Conservation (phyloP, 2,797 vertebrate species). For the Fratercula arctica region DNA sequence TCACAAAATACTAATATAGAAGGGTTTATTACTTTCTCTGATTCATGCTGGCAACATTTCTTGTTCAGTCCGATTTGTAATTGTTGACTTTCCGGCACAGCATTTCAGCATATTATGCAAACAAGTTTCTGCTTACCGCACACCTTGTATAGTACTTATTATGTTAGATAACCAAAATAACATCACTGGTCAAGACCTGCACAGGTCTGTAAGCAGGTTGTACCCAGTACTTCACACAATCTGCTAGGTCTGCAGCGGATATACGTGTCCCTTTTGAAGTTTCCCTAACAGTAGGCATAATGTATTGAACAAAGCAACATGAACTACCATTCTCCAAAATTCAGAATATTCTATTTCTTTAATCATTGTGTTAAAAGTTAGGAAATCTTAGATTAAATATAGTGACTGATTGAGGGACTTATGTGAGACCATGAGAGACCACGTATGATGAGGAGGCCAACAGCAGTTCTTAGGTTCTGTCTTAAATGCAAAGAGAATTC, state of each 20-base stretch:
- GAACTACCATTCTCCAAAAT: background rate
- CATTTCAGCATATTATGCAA: background rate
- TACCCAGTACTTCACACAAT: background rate
- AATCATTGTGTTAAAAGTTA: background rate
- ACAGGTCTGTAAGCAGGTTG: background rate
- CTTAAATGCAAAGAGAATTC: background rate
- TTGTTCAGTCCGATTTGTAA: background rate
- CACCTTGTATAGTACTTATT: background rate
- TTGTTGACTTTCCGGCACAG: background rate
- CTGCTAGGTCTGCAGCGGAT: background rate
- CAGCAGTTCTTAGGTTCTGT: background rate
- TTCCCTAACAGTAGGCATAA: background rate
- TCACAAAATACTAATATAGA: background rate
- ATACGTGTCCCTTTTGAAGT: rapidly evolving
- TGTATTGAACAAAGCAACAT: background rate
- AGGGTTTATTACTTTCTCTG: background rate
- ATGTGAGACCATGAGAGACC: background rate
- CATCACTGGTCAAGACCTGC: background rate
- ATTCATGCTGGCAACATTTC: background rate
- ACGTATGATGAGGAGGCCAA: background rate
- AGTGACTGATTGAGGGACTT: background rate
- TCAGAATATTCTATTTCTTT: background rate
- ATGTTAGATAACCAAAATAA: background rate
- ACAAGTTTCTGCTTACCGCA: background rate
- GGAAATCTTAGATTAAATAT: background rate